A percentile compares a stretch with the other conserved stretches of the same genome.
phyloP scores from a whole-genome alignment of 2,888 invertebrate species.

The Ormyrus labotus region DNA sequence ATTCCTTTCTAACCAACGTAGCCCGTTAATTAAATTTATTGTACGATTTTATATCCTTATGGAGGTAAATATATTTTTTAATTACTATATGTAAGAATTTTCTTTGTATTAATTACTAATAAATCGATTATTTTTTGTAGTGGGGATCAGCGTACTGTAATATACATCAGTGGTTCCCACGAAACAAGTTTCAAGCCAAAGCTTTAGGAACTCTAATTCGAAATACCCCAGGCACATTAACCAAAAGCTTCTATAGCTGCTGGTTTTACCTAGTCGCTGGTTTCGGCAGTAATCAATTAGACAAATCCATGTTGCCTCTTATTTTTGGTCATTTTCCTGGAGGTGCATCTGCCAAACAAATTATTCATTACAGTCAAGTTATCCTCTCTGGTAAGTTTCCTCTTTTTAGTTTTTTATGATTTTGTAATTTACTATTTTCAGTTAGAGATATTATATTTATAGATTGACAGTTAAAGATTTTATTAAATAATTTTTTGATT shows the following conservation, averaged over 20 bases:
- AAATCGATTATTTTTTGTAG: constrained; percentile 64
- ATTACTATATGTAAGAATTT: not conserved
- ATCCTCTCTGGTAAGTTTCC: constrained; percentile 69
- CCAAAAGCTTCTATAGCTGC: constrained; percentile 74
- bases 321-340: constrained; percentile 74
- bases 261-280: constrained; percentile 77
- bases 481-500: not conserved
- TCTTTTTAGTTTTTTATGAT: not conserved
- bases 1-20: constrained; percentile 71
- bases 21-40: constrained; percentile 69
- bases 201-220: constrained; percentile 67
- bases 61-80: constrained; percentile 65
- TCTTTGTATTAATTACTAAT: constrained; percentile 9
- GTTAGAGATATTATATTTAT: not conserved
- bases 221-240: constrained; percentile 68
- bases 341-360: constrained; percentile 74
- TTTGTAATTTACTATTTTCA: not conserved
- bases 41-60: constrained; percentile 68
- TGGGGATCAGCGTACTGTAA: constrained; percentile 73
- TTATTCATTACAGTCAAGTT: constrained; percentile 73
- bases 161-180: constrained; percentile 71
- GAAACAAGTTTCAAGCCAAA: constrained; percentile 69
- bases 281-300: constrained; percentile 75
- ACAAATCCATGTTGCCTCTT: constrained; percentile 72
- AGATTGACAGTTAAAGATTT: not conserved